Evolutionary conservation across 2,888 invertebrate genomes (phyloP).

Genomic region (Formica aserva): DNA sequence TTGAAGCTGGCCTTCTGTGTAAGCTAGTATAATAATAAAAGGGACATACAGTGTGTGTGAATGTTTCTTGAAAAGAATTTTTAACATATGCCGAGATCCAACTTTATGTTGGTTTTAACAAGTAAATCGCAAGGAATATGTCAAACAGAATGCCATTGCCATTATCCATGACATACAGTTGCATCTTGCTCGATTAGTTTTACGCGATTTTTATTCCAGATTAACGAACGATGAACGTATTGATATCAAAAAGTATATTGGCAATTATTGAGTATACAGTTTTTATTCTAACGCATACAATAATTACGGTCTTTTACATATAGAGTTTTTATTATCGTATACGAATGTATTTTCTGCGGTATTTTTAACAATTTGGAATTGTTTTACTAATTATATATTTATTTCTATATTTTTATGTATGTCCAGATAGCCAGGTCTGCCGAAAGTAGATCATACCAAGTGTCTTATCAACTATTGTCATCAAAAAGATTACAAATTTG

Average conservation of each 20-base stretch:
- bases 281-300: slow-evolving; percentile 36
- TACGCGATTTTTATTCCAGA: neutral
- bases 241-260: slow-evolving; percentile 18
- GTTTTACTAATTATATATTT: slow-evolving; percentile 13
- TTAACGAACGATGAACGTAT: slow-evolving; percentile 16
- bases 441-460: too few relatives aligned
- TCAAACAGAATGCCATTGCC: neutral
- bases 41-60: neutral
- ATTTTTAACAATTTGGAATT: slow-evolving; percentile 19
- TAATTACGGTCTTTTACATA: neutral
- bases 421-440: too few relatives aligned
- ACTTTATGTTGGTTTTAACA: neutral
- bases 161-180: slow-evolving; percentile 41
- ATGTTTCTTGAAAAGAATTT: neutral
- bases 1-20: slow-evolving; percentile 54
- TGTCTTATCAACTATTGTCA: too few relatives aligned
- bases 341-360: slow-evolving; percentile 18
- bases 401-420: slow-evolving; percentile 10
- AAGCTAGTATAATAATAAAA: slow-evolving; percentile 30
- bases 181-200: slow-evolving; percentile 18
- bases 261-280: slow-evolving; percentile 9
- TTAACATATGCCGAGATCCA: neutral
- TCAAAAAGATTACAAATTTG: too few relatives aligned
- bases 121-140: neutral
- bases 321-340: neutral